A percentile compares a stretch with the other conserved stretches of the same genome.
phyloP scores from a whole-genome alignment of 2,888 invertebrate species.

The Caenorhabditis virilis region DNA sequence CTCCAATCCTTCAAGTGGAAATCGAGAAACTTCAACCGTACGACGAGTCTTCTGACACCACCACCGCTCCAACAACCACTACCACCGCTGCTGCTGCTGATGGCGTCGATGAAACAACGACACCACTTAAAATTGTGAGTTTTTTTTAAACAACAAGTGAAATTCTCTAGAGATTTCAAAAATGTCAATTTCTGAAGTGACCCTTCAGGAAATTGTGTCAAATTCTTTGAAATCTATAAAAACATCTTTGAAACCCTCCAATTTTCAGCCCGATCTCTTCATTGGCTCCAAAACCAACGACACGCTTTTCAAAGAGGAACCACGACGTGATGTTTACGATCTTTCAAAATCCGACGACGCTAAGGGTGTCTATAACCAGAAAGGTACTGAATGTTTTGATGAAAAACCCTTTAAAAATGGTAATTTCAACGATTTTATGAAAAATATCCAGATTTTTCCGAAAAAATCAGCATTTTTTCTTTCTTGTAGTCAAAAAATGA shows the following conservation, averaged over 20 bases:
- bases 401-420: not conserved
- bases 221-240: too few species aligned
- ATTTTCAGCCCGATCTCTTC: conserved; percentile 49
- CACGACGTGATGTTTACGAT: conserved; percentile 44
- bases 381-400: conserved; percentile 15
- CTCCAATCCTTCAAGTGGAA: conserved; percentile 35
- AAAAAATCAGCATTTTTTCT: too few species aligned
- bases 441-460: too few species aligned
- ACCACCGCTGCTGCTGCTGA: conserved; percentile 29
- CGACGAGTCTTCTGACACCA: conserved; percentile 55
- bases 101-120: conserved; percentile 43
- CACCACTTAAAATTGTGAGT: conserved; percentile 42
- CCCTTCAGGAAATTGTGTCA: too few species aligned
- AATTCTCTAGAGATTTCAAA: too few species aligned
- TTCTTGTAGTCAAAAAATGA: too few species aligned
- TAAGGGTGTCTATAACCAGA: conserved; percentile 36
- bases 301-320: conserved; percentile 52
- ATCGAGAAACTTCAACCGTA: conserved; percentile 45
- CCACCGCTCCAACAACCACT: conserved; percentile 49
- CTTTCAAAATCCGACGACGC: conserved; percentile 41
- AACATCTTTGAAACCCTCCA: too few species aligned
- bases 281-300: conserved; percentile 50
- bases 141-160: conserved; percentile 2
- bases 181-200: too few species aligned
- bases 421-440: too few species aligned